These are phyloP conservation scores for Cavia aperea DNA, from an alignment of 2,113 vertebrate species.

Conservation along the genomic window DNA sequence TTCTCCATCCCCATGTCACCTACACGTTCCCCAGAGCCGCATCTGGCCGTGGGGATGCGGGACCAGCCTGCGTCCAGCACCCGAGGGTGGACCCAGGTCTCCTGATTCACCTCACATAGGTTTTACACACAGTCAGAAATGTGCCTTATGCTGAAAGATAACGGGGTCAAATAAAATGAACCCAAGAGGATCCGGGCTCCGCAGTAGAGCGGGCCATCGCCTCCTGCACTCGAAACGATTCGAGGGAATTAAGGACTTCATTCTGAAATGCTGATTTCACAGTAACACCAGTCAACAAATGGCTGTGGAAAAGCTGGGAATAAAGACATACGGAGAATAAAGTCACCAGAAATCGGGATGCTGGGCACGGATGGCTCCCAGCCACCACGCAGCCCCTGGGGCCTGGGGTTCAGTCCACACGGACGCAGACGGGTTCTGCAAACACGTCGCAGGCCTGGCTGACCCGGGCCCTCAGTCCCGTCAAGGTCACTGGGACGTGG, in stretches of 20 bases:
- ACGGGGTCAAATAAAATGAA: neutral
- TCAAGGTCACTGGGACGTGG: rapidly evolving
- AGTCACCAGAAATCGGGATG: neutral
- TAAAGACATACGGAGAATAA: neutral
- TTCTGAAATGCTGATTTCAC: neutral
- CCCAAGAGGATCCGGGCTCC: neutral
- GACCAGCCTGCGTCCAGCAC: neutral
- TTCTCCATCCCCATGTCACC: neutral
- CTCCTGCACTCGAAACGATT: no score
- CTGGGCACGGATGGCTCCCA: neutral
- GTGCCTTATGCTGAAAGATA: neutral
- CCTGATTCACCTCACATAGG: neutral
- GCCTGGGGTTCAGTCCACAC: neutral
- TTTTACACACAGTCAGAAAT: neutral
- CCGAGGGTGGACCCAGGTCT: neutral
- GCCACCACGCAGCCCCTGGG: no score
- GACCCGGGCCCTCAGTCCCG: neutral
- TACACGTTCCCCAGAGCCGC: neutral
- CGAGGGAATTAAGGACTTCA: neutral
- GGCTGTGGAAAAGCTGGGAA: neutral
- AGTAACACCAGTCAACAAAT: neutral
- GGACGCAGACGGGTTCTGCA: rapidly evolving
- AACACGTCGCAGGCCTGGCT: neutral
- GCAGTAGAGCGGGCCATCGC: neutral
- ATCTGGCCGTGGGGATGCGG: neutral